Evolutionary conservation across 1,140 invertebrate species (phyloP).

Genomic region (Drosophila bifasciata): DNA sequence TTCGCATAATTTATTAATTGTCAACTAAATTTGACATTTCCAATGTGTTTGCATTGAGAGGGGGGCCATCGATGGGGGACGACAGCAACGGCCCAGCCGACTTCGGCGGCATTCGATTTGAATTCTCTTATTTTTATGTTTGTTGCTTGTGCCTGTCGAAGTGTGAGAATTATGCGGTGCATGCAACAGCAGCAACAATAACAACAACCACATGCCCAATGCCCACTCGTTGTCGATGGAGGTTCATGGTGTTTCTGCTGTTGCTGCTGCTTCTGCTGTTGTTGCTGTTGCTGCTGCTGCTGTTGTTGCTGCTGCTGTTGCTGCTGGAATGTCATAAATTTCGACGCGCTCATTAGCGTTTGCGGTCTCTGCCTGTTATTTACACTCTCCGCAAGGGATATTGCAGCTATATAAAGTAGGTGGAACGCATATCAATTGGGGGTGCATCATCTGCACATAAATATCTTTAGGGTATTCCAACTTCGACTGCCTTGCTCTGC

Average conservation of each 20-base stretch:
- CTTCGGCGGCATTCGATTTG: conserved; percentile 67
- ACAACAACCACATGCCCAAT: conserved; percentile 18
- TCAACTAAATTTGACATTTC: conserved; percentile 82
- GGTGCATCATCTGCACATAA: not conserved
- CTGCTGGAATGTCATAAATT: conserved; percentile 73
- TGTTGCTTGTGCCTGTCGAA: conserved; percentile 62
- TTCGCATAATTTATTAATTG: conserved; percentile 79
- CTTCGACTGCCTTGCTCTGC: too few species aligned
- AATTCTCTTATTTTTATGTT: conserved; percentile 64
- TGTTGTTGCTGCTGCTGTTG: conserved; percentile 26
- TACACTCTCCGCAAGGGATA: conserved; percentile 29
- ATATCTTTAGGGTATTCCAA: not conserved
- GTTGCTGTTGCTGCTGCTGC: not conserved
- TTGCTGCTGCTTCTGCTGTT: conserved; percentile 1
- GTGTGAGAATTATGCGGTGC: conserved; percentile 76
- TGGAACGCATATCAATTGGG: not conserved
- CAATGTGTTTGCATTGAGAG: conserved; percentile 59
- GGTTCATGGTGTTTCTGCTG: too few species aligned
- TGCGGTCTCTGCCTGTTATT: conserved; percentile 28
- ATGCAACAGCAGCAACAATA: conserved; percentile 30
- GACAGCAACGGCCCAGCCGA: conserved; percentile 3
- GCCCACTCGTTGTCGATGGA: conserved; percentile 7
- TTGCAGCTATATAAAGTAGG: conserved; percentile 6
- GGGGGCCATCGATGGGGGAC: conserved; percentile 9
- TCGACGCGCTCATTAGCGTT: conserved; percentile 73